Percentiles rank a stretch among this genome's conserved stretches.
Conservation (phyloP, 2,888 invertebrate species). For the Papilio gigon region DNA sequence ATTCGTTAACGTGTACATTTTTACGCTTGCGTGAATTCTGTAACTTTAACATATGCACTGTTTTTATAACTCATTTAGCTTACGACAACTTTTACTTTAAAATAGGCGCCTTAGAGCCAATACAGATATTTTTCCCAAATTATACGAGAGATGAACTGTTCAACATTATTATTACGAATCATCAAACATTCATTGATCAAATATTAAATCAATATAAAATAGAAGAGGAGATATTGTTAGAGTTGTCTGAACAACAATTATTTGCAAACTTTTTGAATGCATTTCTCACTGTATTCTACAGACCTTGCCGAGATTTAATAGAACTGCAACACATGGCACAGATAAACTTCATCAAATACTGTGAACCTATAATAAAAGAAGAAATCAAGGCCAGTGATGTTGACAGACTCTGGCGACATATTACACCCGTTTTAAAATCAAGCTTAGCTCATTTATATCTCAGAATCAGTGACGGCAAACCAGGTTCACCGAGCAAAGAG, state of each 20-base stretch:
- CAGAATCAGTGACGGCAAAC: slow-evolving; percentile 77
- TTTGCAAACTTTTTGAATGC: slow-evolving; percentile 91
- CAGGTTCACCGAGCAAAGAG: slow-evolving; percentile 66
- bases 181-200: slow-evolving; percentile 63
- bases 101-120: slow-evolving; percentile 86
- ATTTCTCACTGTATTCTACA: slow-evolving; percentile 91
- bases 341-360: slow-evolving; percentile 88
- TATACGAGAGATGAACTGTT: slow-evolving; percentile 88
- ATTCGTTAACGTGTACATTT: slow-evolving; percentile 87
- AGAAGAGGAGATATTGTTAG: slow-evolving; percentile 56
- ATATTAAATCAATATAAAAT: slow-evolving; percentile 60
- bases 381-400: slow-evolving; percentile 85
- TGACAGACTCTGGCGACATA: slow-evolving; percentile 89
- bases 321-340: slow-evolving; percentile 92
- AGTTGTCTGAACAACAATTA: slow-evolving; percentile 79
- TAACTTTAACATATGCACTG: slow-evolving; percentile 86
- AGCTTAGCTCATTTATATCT: slow-evolving; percentile 91
- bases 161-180: slow-evolving; percentile 71
- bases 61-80: slow-evolving; percentile 89
- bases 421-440: slow-evolving; percentile 87
- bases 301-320: slow-evolving; percentile 91
- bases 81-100: slow-evolving; percentile 91
- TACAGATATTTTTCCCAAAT: slow-evolving; percentile 89
- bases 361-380: slow-evolving; percentile 88
- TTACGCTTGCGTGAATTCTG: slow-evolving; percentile 88